Conservation (phyloP, 2,888 invertebrate species). For the Zygogramma bicolorata region DNA sequence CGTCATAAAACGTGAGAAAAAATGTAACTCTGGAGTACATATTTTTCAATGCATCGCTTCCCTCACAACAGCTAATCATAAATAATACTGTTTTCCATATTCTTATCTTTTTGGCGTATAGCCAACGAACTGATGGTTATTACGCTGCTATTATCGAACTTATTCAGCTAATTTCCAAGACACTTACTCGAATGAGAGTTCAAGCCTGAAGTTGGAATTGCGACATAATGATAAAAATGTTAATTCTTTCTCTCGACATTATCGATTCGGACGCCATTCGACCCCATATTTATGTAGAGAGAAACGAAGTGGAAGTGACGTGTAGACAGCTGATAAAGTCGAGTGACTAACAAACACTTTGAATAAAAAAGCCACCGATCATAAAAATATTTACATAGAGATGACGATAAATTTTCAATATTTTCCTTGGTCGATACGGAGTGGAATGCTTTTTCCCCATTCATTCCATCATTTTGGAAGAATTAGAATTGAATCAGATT, state of each 20-base stretch:
- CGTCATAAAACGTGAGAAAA: too few species aligned
- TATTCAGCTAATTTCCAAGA: not conserved
- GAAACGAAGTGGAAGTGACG: conserved; percentile 14
- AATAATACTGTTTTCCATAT: too few species aligned
- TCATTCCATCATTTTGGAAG: too few species aligned
- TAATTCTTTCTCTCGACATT: conserved; percentile 1
- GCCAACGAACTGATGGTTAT: too few species aligned
- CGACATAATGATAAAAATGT: not conserved
- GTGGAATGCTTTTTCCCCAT: not conserved
- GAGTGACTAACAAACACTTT: conserved; percentile 2
- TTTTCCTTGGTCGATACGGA: not conserved
- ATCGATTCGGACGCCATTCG: conserved; percentile 23
- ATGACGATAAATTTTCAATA: conserved; percentile 2
- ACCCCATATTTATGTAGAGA: conserved; percentile 13
- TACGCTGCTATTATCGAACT: too few species aligned
- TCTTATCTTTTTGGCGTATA: too few species aligned
- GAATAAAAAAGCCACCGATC: conserved; percentile 16
- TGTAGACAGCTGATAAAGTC: conserved; percentile 12
- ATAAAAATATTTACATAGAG: conserved; percentile 13
- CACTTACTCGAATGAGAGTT: not conserved
- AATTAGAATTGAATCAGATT: too few species aligned
- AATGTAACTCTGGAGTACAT: too few species aligned
- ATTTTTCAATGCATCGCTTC: too few species aligned
- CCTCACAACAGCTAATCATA: too few species aligned
- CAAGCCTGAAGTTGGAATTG: not conserved